Conservation (phyloP, 2,888 invertebrate species). For the Candidula unifasciata region DNA sequence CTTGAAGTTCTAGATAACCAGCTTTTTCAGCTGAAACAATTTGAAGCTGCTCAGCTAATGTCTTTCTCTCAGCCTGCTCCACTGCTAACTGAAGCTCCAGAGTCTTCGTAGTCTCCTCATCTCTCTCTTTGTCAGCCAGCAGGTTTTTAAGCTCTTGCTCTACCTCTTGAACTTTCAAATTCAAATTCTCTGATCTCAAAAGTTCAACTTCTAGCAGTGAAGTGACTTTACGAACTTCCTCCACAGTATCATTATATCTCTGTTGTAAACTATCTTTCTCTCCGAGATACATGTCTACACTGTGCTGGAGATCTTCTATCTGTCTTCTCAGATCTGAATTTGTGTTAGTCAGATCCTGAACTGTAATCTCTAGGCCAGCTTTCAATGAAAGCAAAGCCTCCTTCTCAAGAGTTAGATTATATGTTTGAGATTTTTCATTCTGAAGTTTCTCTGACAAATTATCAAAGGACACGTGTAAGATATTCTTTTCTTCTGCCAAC, state of each 20-base stretch:
- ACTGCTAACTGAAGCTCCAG: conserved; percentile 19
- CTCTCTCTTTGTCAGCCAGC: neutral
- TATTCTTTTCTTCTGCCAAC: conserved; percentile 22
- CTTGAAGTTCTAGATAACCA: neutral
- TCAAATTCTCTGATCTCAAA: neutral
- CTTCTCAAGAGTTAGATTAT: neutral
- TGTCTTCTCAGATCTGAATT: conserved; percentile 2
- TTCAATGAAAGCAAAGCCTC: neutral
- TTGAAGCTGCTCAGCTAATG: conserved; percentile 19
- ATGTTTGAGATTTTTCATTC: neutral
- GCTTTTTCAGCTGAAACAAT: conserved; percentile 17
- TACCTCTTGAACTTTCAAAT: conserved; percentile 10
- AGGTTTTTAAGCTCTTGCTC: conserved; percentile 25
- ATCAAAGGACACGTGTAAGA: conserved; percentile 10
- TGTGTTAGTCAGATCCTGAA: conserved; percentile 29
- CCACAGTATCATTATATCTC: neutral
- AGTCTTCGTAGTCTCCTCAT: neutral
- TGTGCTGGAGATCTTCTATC: neutral
- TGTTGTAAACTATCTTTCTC: conserved; percentile 24
- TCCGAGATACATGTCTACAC: neutral
- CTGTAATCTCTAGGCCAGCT: conserved; percentile 20
- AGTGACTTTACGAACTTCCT: neutral
- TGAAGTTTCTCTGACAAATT: conserved; percentile 27
- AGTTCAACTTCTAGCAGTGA: conserved; percentile 12
- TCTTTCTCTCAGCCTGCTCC: neutral